Percentiles rank a stretch among this genome's conserved stretches.
Conservation (phyloP, 2,888 invertebrate species). For the Entomobrya multifasciata region DNA sequence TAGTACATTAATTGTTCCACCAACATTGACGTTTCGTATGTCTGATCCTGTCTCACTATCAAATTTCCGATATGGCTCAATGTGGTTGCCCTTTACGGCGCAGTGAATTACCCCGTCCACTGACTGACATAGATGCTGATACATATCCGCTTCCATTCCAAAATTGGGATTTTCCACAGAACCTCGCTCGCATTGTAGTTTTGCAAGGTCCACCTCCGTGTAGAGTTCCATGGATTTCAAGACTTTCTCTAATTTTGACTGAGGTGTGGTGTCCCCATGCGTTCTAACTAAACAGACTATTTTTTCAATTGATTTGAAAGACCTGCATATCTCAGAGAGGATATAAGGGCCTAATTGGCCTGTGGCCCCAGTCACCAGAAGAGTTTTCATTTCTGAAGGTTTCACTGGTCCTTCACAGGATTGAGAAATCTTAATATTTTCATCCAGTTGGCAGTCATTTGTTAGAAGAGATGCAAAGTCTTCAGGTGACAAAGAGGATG, state of each 20-base stretch:
- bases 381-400: conserved; percentile 37
- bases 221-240: conserved; percentile 3
- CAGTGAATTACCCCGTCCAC: conserved; percentile 52
- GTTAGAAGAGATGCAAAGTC: background rate
- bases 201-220: background rate
- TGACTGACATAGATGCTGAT: background rate
- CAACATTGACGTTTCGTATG: conserved; percentile 36
- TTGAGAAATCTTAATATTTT: conserved; percentile 5
- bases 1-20: conserved; percentile 14
- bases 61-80: conserved; percentile 65
- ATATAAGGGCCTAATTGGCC: conserved; percentile 64
- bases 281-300: conserved; percentile 55
- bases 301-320: conserved; percentile 9
- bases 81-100: conserved; percentile 37
- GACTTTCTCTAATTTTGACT: background rate
- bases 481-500: background rate
- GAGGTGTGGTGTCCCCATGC: background rate
- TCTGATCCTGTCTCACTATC: background rate
- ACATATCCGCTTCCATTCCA: background rate
- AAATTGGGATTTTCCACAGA: background rate
- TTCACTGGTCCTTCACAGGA: background rate
- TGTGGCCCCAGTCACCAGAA: conserved; percentile 60
- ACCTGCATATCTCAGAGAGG: conserved; percentile 1
- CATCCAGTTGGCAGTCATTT: conserved; percentile 26
- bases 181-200: background rate